phyloP scores from a whole-genome alignment of 2,797 vertebrate species.

The Coregonus ussuriensis region DNA sequence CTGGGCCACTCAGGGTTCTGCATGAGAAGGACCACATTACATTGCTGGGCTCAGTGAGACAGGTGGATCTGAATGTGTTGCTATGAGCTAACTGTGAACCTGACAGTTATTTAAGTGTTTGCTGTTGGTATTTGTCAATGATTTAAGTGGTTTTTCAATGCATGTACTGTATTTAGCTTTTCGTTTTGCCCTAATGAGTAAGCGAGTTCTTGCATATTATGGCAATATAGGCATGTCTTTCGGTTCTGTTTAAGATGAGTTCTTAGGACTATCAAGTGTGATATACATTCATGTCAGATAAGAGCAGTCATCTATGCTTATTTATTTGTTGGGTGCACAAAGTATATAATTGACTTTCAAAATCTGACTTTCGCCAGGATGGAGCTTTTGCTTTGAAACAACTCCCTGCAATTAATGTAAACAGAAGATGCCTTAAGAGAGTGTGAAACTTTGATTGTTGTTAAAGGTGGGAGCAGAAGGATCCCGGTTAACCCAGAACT shows the following conservation, averaged over 20 bases:
- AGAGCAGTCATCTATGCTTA: no score
- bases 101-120: slow-evolving; percentile 3
- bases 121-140: slow-evolving; percentile 7
- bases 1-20: slow-evolving; percentile 49
- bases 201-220: no score
- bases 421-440: no score
- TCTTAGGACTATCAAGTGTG: slow-evolving; percentile 7
- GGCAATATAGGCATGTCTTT: no score
- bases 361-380: slow-evolving; percentile 15
- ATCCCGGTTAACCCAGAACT: no score
- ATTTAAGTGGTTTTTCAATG: slow-evolving; percentile 3
- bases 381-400: no score
- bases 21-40: slow-evolving; percentile 57
- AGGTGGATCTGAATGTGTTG: slow-evolving; percentile 8
- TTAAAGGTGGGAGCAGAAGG: no score
- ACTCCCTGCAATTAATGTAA: no score
- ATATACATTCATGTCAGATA: slow-evolving; percentile 10
- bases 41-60: slow-evolving; percentile 47
- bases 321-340: neutral
- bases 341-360: slow-evolving; percentile 11
- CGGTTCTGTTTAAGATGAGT: slow-evolving; percentile 3
- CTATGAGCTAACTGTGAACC: slow-evolving; percentile 22
- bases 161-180: neutral
- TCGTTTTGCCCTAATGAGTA: neutral
- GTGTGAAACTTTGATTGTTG: no score